Percentiles rank a stretch among this genome's conserved stretches.
phyloP scores from a whole-genome alignment of 2,888 invertebrate species.

The Epistrophella euchroma region DNA sequence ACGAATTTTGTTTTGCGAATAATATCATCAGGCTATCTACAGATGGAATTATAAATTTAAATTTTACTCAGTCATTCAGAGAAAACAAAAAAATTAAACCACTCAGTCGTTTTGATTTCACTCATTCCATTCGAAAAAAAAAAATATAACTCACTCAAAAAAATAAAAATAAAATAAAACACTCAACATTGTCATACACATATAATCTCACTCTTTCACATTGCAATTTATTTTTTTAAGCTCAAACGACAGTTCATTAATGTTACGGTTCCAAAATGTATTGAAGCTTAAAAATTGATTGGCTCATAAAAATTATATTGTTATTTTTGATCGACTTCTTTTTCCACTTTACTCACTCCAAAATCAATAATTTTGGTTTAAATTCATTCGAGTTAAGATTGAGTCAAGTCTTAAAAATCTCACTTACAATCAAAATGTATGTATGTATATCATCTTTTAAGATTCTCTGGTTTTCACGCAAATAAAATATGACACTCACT shows the following conservation, averaged over 20 bases:
- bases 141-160: conserved; percentile 28
- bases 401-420: too few relatives aligned
- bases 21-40: conserved; percentile 75
- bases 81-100: conserved; percentile 26
- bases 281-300: not conserved
- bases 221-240: conserved; percentile 58
- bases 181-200: conserved; percentile 39
- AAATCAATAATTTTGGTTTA: too few relatives aligned
- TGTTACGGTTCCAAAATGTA: not conserved
- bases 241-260: conserved; percentile 3
- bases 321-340: not conserved
- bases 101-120: conserved; percentile 33
- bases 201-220: conserved; percentile 73
- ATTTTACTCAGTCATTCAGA: conserved; percentile 61
- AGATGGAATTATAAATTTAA: conserved; percentile 62
- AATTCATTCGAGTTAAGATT: too few relatives aligned
- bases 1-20: conserved; percentile 65
- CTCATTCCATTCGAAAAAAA: conserved; percentile 23
- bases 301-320: not conserved
- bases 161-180: conserved; percentile 23
- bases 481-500: too few relatives aligned
- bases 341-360: too few relatives aligned
- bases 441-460: too few relatives aligned
- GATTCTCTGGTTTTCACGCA: too few relatives aligned
- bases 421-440: not conserved